A percentile compares a stretch with the other conserved stretches of the same genome.
Evolutionary conservation across 2,888 invertebrate species (phyloP).

Genomic region (Piscicola geometra): DNA sequence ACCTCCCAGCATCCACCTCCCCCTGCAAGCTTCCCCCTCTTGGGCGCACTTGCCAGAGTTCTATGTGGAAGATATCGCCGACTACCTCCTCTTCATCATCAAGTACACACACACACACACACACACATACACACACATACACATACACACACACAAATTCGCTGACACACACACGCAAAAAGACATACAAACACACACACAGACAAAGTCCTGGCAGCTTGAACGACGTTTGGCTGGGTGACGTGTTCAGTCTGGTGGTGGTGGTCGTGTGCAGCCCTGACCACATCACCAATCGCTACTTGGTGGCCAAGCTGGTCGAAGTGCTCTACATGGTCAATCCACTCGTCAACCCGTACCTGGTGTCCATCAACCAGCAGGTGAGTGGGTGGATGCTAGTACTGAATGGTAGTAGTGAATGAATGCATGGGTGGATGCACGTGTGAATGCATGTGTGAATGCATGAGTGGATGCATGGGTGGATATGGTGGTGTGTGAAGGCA

Average conservation of each 20-base stretch:
- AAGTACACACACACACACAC: too few relatives aligned
- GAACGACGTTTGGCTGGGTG: conserved; percentile 47
- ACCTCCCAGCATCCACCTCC: conserved; percentile 16
- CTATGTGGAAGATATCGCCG: conserved; percentile 92
- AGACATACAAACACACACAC: too few relatives aligned
- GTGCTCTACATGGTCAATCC: conserved; percentile 64
- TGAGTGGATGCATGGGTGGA: too few relatives aligned
- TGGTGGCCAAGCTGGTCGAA: conserved; percentile 91
- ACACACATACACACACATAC: too few relatives aligned
- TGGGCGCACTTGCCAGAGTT: conserved; percentile 75
- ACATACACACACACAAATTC: too few relatives aligned
- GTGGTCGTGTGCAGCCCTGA: conserved; percentile 83
- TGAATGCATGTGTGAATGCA: too few relatives aligned
- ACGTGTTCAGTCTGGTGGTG: conserved; percentile 77
- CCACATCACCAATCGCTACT: conserved; percentile 89
- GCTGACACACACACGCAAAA: too few relatives aligned
- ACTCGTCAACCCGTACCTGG: conserved; percentile 57
- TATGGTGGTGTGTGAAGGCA: too few relatives aligned
- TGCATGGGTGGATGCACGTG: too few relatives aligned
- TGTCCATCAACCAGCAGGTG: conserved; percentile 67
- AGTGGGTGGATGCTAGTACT: conserved; percentile 60
- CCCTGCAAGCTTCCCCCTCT: conserved; percentile 8
- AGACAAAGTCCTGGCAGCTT: conserved; percentile 41
- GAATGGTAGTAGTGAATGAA: too few relatives aligned
- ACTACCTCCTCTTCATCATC: conserved; percentile 84